Evolutionary conservation across 2,113 vertebrate genomes (phyloP).

Genomic region (Crocuta crocuta): DNA sequence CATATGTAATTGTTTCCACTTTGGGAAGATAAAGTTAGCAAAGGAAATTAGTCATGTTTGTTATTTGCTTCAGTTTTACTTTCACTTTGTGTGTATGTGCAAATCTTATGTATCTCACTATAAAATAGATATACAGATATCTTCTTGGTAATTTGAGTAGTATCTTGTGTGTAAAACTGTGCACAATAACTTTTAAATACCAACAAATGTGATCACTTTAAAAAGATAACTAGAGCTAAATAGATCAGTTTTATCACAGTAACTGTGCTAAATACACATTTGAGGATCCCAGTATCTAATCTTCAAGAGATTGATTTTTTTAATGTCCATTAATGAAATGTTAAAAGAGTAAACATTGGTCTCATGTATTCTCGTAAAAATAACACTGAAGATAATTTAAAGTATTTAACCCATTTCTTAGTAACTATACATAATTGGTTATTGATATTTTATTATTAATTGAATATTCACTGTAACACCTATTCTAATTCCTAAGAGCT

Average conservation of each 20-base stretch:
- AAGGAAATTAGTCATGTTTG: background rate
- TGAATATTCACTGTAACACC: background rate
- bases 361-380: background rate
- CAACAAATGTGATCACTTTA: background rate
- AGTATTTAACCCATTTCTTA: background rate
- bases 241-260: background rate
- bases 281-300: background rate
- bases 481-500: background rate
- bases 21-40: background rate
- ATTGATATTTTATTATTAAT: slow-evolving; percentile 19
- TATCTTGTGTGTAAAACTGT: background rate
- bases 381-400: background rate
- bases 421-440: background rate
- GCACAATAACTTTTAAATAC: background rate
- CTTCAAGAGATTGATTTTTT: slow-evolving; percentile 18
- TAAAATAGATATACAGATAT: background rate
- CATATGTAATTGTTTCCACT: background rate
- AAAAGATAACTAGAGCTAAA: background rate
- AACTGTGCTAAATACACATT: background rate
- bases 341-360: background rate
- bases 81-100: background rate
- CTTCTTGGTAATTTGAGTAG: background rate
- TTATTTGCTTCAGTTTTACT: background rate
- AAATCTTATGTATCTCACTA: background rate
- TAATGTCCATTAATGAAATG: background rate